These are phyloP conservation scores for Acanthisitta chloris DNA, from an alignment of 2,113 vertebrate species.

Conservation along the genomic window DNA sequence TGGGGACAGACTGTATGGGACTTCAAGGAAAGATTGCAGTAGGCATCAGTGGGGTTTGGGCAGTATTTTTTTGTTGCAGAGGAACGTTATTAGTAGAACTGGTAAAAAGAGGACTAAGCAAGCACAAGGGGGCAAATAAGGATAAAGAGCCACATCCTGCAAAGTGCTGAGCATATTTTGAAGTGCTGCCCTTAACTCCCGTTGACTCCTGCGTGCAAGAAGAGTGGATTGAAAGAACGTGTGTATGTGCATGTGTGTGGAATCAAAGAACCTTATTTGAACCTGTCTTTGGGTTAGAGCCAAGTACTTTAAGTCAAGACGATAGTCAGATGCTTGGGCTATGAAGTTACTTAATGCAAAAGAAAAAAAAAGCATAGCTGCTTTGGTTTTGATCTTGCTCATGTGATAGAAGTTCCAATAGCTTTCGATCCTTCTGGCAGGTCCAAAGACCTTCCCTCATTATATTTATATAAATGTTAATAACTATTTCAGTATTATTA, in stretches of 20 bases:
- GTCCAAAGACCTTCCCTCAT: constrained; percentile 27
- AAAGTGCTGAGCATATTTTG: background rate
- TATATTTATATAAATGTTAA: constrained; percentile 43
- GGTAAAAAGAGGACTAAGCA: background rate
- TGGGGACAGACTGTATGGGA: background rate
- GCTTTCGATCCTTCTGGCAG: constrained; percentile 11
- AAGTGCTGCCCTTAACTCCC: background rate
- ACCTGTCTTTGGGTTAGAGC: constrained; percentile 18
- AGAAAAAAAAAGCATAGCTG: background rate
- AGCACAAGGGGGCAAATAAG: background rate
- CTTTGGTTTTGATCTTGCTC: constrained; percentile 62
- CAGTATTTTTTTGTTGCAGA: background rate
- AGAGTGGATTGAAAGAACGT: background rate
- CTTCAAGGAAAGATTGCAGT: background rate
- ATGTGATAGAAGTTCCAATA: constrained; percentile 51
- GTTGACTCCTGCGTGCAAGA: background rate
- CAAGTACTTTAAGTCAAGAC: constrained; percentile 49
- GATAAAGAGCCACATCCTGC: background rate
- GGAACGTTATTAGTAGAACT: background rate
- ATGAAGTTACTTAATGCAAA: constrained; percentile 35
- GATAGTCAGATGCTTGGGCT: constrained; percentile 42
- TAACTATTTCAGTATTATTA: constrained; percentile 37
- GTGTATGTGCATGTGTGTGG: background rate
- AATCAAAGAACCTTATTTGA: constrained; percentile 57
- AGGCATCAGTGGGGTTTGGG: background rate